Percentiles rank a stretch among this genome's conserved stretches.
Conservation (phyloP, 2,797 vertebrate genomes). For the Echeneis naucrates region DNA sequence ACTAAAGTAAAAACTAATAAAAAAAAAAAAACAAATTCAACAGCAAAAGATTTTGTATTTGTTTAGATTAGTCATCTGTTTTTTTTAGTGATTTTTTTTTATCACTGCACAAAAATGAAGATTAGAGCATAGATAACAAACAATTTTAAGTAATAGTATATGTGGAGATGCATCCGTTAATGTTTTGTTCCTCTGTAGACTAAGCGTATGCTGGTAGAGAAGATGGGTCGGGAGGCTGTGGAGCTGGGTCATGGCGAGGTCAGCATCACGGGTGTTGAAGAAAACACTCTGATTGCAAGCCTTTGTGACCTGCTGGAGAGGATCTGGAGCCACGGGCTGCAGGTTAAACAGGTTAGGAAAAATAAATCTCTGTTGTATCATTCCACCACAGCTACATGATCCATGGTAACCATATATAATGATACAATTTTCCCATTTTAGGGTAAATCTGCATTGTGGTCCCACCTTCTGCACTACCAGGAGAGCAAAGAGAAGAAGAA, state of each 20-base stretch:
- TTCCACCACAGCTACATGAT: not conserved
- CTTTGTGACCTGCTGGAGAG: conserved; percentile 97
- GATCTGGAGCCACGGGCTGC: conserved; percentile 98
- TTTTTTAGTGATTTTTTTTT: too few species aligned
- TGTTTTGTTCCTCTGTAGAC: conserved; percentile 82
- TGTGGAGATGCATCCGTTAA: not conserved
- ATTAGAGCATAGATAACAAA: too few species aligned
- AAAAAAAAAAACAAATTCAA: not conserved
- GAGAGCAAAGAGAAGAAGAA: conserved; percentile 95
- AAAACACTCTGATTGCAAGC: conserved; percentile 98
- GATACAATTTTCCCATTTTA: conserved; percentile 59
- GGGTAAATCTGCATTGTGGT: conserved; percentile 99
- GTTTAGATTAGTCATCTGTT: too few species aligned
- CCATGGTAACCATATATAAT: not conserved
- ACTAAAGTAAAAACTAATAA: not conserved
- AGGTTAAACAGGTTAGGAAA: conserved; percentile 94
- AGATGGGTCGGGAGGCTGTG: conserved; percentile 98
- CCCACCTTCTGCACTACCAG: conserved; percentile 95
- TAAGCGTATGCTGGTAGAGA: conserved; percentile 99
- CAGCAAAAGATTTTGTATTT: not conserved
- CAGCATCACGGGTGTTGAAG: conserved; percentile 98
- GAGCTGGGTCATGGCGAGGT: conserved; percentile 98
- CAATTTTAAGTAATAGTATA: not conserved
- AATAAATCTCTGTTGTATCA: not conserved
- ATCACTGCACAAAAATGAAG: too few species aligned